Evolutionary conservation across 2,888 invertebrate species (phyloP), one percentile per base, ranked within the genome.

Genomic region (Pedicia rivosa): DNA sequence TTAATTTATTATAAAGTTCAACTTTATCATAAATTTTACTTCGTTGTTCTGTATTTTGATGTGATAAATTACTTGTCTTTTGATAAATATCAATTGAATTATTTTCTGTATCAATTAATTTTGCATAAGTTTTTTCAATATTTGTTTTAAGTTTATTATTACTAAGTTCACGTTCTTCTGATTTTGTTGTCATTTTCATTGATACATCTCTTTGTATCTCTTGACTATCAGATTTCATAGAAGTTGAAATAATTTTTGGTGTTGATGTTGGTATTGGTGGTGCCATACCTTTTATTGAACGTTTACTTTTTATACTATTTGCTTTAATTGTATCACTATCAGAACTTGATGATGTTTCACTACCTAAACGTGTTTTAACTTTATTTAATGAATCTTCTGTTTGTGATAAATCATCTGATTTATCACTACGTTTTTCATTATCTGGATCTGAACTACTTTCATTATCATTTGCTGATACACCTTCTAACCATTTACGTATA

Each of bases 401-500:
- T 2, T 4, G 8, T 17, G 15, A 15, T 15, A 19, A 9, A 5
- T 15, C 6, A 14, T 15, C 31, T 19, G 12, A 17, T 37, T 29
- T 14, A 15, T 10, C 24, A 29, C 8, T 13, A 19, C 7, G 20
- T 12, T 17, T 22, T 10, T 25, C 19, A 24, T 24, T 32, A 27
- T 40, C 37, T 2, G 16, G 14, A 27, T 24, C 25, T 5, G 30
- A 15, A 19, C 63, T 41, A 35, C 33, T 41, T 19, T 47, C 48
- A 5, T 42, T 44, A 14, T 43, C 43, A 20, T 38, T 44, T 13
- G 40, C 47, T 3, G 78, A 77, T 34, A 81, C 75, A 46, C 76
- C 73, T 57, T 80, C 79, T 27, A 81, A 55, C 81, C 81, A 81
- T 55, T 78, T 73, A 42, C 75, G 65, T 33, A 81, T 81, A 51